Evolutionary conservation across 1,140 invertebrate genomes (phyloP), one percentile per base, ranked within the genome.

Genomic region (Hyposmocoma kahamanoa): DNA sequence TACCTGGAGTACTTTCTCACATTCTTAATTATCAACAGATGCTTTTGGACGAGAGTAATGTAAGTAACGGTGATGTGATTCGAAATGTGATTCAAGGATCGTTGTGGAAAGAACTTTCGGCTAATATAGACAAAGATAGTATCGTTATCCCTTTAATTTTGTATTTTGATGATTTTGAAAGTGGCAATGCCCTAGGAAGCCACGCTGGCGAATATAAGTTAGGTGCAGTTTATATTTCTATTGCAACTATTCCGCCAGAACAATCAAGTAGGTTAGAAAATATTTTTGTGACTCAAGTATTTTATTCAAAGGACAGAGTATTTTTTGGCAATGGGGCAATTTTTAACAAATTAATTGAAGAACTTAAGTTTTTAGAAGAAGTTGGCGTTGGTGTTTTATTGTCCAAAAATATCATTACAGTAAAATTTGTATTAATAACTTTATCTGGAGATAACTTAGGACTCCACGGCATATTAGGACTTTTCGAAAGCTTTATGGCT

Each of bases 271-370:
- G 42, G 47, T 50, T 72, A 18, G 43, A 44, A 22, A 69, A 62
- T 53, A 68, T 66, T 26, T 58, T 63, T 46, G 24, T 62, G 10
- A 28, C 47, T n/a, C 49, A 52, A 36, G 39, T 72, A 21, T 66
- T 56, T 42, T 59, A 52, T 53, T 44, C 59, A 20, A 34, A 53
- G 21, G 59, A 67, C 50, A 47, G 56, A 26, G 58, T 61, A 50
- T 26, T 22, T 24, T 59, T 50, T 19, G 53, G 53, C 13, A 68
- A 66, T 26, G 32, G 49, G 15, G 22, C 53, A 1, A 47, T 53
- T 24, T 53, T 53, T 43, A 3, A 44, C 17, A 18, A 15, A n/a
- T 4, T 53, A 10, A 47, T 53, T 17, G 15, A 47, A 19, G 44
- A 47, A 46, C 21, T 53, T 22, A 53, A 47, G 15, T 47, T 18